These are phyloP conservation scores for Leptura quadrifasciata DNA, from an alignment of 2,888 invertebrate species.

Conservation along the genomic window DNA sequence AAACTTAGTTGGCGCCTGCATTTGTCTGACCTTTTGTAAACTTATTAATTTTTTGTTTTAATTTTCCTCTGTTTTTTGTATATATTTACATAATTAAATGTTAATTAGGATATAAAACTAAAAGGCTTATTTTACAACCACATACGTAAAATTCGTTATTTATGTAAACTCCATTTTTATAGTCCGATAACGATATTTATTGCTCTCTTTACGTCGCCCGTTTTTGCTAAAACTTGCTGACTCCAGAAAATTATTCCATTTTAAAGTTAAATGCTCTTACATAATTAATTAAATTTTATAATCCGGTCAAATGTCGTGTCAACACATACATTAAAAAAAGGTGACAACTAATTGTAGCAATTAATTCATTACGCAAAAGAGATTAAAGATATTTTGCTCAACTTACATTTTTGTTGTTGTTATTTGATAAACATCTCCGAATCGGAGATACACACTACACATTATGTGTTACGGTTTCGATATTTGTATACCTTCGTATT, in stretches of 20 bases:
- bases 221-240: background rate
- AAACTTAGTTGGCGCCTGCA: background rate
- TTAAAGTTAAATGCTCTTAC: background rate
- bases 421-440: too few relatives aligned
- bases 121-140: background rate
- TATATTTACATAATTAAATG: constrained; percentile 15
- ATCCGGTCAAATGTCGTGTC: background rate
- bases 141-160: background rate
- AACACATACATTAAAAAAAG: background rate
- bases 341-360: background rate
- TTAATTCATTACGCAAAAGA: background rate
- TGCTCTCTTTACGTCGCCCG: background rate
- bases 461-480: too few relatives aligned
- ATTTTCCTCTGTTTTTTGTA: background rate
- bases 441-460: too few relatives aligned
- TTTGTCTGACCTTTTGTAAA: constrained; percentile 15
- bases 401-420: too few relatives aligned
- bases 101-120: constrained; percentile 26
- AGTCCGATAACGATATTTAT: background rate
- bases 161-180: constrained; percentile 7
- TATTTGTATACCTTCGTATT: too few relatives aligned
- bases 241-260: background rate
- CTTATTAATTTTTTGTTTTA: constrained; percentile 17
- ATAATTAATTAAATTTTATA: background rate
- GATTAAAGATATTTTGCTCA: too few relatives aligned